Percentiles rank a stretch among this genome's conserved stretches.
Conservation (phyloP, 2,797 vertebrate genomes). For the Adrianichthys oophorus region DNA sequence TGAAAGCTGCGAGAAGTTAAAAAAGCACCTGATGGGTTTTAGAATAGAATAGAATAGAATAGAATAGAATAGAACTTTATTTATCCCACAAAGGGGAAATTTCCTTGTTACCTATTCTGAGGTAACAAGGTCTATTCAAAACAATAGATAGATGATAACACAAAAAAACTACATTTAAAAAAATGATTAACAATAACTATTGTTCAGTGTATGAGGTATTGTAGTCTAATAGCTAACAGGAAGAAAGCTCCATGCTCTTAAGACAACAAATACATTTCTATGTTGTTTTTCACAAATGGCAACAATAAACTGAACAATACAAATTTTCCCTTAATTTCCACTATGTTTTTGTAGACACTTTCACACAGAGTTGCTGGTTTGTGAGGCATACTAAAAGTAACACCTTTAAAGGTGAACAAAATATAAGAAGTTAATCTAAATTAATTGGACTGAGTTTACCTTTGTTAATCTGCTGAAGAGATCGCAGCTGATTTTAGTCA, state of each 20-base stretch:
- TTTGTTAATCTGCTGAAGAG: slow-evolving; percentile 23
- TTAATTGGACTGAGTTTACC: slow-evolving; percentile 30
- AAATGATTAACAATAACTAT: too few relatives aligned
- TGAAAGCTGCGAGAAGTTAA: slow-evolving; percentile 35
- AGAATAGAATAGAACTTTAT: too few relatives aligned
- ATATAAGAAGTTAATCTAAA: slow-evolving; percentile 17
- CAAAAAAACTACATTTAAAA: too few relatives aligned
- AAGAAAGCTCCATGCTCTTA: background rate
- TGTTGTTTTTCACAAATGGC: slow-evolving; percentile 35
- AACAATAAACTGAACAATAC: slow-evolving; percentile 52
- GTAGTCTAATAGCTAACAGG: too few relatives aligned
- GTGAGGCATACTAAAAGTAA: slow-evolving; percentile 27
- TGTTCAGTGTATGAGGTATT: too few relatives aligned
- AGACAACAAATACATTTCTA: slow-evolving; percentile 21
- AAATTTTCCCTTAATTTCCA: slow-evolving; percentile 61
- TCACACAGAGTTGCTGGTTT: slow-evolving; percentile 41
- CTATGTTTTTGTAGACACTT: slow-evolving; percentile 36
- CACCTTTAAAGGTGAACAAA: background rate
- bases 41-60: too few relatives aligned
- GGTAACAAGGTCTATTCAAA: too few relatives aligned
- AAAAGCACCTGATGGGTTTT: too few relatives aligned
- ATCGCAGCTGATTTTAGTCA: slow-evolving; percentile 1
- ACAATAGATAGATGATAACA: too few relatives aligned
- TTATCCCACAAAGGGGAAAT: too few relatives aligned
- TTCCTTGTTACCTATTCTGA: too few relatives aligned